Evolutionary conservation across 2,888 invertebrate genomes (phyloP), one percentile per base, ranked within the genome.

Genomic region (Pilophorus perplexus): DNA sequence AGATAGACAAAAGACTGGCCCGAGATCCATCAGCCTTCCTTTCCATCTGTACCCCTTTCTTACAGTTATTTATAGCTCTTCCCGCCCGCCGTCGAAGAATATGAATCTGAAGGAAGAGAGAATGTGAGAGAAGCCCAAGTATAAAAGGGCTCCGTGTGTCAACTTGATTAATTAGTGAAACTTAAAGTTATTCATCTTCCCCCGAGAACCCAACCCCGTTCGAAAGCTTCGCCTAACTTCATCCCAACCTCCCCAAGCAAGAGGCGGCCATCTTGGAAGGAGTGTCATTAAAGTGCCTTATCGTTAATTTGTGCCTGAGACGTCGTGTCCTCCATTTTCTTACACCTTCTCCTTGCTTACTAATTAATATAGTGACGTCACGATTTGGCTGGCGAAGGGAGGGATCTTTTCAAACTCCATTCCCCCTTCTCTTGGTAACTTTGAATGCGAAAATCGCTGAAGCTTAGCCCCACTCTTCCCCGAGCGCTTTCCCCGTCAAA

Each of bases 91-190:
- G 42, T 16, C 55, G 62, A 62, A 62, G 62, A 62, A 46, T 62
- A 62, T 62, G 62, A 62, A 62, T 62, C 46, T 50, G 62, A 40
- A 38, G 12, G 23, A 52, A 54, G 64, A 40, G 64, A 22, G 50
- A 40, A 42, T 25, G 50, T 38, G 28, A 25, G 25, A 18, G 70
- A 62, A 38, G 57, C 48, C 64, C 65, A 59, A 46, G 68, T 67
- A 72, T 72, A 72, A 72, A 72, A 72, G 71, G 37, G 57, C 59
- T 64, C 69, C 71, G 71, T 68, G 72, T 72, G 72, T 72, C 72
- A 72, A 72, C 71, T 72, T 72, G 72, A 72, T 72, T 72, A 72
- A 72, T 72, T 72, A 72, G 72, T 72, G 71, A 72, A 72, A 72
- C 72, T 73, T 73, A 69, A 72, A 72, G 71, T 73, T 73, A 72